A percentile compares a stretch with the other conserved stretches of the same genome.
phyloP scores from a whole-genome alignment of 1,140 invertebrate genomes.

The Ganaspis sp. region DNA sequence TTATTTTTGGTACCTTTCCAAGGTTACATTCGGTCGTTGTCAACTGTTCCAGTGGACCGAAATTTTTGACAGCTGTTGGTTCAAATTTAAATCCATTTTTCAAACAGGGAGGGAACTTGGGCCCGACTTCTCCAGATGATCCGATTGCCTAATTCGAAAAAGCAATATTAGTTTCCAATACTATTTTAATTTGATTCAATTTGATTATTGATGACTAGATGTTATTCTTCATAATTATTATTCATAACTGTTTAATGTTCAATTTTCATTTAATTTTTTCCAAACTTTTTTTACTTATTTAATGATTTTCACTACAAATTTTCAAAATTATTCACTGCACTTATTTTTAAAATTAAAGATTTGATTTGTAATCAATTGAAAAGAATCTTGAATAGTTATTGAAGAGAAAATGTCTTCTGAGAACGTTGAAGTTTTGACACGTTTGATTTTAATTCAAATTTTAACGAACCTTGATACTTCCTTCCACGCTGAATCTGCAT shows the following conservation, averaged over 20 bases:
- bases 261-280: too few species aligned
- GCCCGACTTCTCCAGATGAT: slow-evolving; percentile 38
- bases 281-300: too few species aligned
- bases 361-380: too few species aligned
- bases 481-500: slow-evolving; percentile 44
- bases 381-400: neutral
- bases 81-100: slow-evolving; percentile 22
- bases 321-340: too few species aligned
- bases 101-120: slow-evolving; percentile 33
- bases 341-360: too few species aligned
- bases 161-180: neutral
- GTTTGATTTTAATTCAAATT: neutral
- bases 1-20: neutral
- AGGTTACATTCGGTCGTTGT: neutral
- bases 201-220: too few species aligned
- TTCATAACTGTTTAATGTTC: too few species aligned
- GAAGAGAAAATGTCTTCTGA: slow-evolving; percentile 2
- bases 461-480: slow-evolving; percentile 55
- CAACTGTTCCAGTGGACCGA: neutral
- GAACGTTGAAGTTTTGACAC: too few species aligned
- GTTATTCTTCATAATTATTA: too few species aligned
- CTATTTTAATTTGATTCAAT: too few species aligned
- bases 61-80: neutral
- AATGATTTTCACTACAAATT: too few species aligned
- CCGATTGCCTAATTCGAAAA: slow-evolving; percentile 31